Percentiles rank a stretch among this genome's conserved stretches.
phyloP scores from a whole-genome alignment of 2,113 vertebrate genomes.

The Notothenia coriiceps region DNA sequence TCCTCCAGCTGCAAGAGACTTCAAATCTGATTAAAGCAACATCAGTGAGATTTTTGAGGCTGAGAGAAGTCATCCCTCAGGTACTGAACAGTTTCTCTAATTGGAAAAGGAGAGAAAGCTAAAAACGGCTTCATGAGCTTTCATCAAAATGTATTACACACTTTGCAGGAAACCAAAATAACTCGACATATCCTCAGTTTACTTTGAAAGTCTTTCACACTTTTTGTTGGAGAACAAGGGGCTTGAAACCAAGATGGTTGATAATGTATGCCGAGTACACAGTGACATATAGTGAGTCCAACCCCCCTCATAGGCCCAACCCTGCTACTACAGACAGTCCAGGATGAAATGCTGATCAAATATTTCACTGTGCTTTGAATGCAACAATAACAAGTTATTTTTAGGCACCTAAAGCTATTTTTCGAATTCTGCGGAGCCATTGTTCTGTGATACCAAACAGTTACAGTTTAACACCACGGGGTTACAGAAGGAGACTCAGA shows the following conservation, averaged over 20 bases:
- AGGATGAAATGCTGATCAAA: background rate
- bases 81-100: background rate
- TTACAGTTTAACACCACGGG: background rate
- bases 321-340: background rate
- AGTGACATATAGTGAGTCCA: background rate
- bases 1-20: background rate
- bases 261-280: background rate
- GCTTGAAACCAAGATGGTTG: background rate
- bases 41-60: background rate
- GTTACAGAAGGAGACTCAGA: conserved; percentile 25
- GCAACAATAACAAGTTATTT: conserved; percentile 9
- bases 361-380: conserved; percentile 1
- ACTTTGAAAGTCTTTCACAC: background rate
- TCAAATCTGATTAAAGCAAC: background rate
- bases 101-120: background rate
- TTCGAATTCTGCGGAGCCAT: conserved; percentile 3
- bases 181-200: background rate
- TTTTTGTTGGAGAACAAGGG: background rate
- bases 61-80: background rate
- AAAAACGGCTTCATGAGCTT: conserved; percentile 16
- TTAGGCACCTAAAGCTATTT: conserved; percentile 14
- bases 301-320: background rate
- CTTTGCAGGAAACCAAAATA: background rate
- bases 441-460: conserved; percentile 15
- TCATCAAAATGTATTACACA: background rate